phyloP scores from a whole-genome alignment of 2,888 invertebrate genomes.

The Tetrapedia diversipes region DNA sequence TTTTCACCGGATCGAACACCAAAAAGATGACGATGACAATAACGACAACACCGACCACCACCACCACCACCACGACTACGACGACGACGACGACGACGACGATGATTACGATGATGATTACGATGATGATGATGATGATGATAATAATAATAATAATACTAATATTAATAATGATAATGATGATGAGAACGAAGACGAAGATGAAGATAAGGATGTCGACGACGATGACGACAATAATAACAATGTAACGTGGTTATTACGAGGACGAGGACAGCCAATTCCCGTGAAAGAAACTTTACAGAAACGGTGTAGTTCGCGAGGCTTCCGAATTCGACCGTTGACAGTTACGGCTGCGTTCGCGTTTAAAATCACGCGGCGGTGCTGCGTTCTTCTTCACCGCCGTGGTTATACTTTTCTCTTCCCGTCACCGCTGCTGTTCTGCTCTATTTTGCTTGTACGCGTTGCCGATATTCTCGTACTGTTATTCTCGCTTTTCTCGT shows the following conservation, averaged over 20 bases:
- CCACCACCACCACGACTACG: no score
- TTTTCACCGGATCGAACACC: slow-evolving; percentile 38
- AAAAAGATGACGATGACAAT: not conserved
- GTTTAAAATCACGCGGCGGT: slow-evolving; percentile 74
- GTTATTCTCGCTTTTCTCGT: not conserved
- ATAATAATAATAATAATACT: no score
- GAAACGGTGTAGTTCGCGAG: slow-evolving; percentile 10
- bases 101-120: no score
- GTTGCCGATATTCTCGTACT: slow-evolving; percentile 7
- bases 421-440: slow-evolving; percentile 2
- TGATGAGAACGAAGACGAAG: no score
- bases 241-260: slow-evolving; percentile 15
- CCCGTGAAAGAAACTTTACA: slow-evolving; percentile 24
- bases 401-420: slow-evolving; percentile 15
- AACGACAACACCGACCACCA: not conserved
- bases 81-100: slow-evolving; percentile 1
- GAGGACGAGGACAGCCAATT: slow-evolving; percentile 33
- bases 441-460: slow-evolving; percentile 13
- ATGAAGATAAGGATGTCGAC: no score
- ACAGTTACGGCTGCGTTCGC: slow-evolving; percentile 74
- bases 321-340: slow-evolving; percentile 65
- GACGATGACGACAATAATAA: slow-evolving; percentile 2
- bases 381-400: slow-evolving; percentile 36
- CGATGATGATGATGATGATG: no score
- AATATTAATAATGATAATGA: no score